Evolutionary conservation across 2,797 vertebrate genomes (phyloP).

Genomic region (Malurus splendens): DNA sequence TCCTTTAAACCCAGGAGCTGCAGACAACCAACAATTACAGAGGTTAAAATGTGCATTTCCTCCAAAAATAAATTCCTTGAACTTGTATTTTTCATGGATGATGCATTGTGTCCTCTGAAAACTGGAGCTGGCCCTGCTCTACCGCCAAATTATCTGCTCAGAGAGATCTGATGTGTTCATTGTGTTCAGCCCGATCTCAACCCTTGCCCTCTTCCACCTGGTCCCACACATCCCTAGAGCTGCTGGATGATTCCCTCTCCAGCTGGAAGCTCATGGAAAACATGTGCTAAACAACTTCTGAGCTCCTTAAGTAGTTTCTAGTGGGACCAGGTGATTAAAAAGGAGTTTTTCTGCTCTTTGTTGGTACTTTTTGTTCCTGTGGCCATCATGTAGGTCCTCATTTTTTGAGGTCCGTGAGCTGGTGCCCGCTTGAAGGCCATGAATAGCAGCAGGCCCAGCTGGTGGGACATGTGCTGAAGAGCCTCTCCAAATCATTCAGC

Average conservation of each 20-base stretch:
- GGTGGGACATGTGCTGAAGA: background rate
- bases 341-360: background rate
- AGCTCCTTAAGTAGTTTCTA: background rate
- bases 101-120: background rate
- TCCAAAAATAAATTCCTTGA: background rate
- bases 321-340: background rate
- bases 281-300: background rate
- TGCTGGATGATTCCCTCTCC: background rate
- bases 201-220: background rate
- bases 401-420: background rate
- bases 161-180: background rate
- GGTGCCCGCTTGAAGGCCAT: background rate
- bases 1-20: background rate
- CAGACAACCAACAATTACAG: rapidly evolving
- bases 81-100: background rate
- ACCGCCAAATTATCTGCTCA: rapidly evolving
- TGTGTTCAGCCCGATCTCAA: background rate
- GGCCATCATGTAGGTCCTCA: rapidly evolving
- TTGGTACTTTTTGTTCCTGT: background rate
- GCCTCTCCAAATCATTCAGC: background rate
- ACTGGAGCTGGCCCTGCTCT: rapidly evolving
- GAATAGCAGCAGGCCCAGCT: background rate
- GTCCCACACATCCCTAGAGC: background rate
- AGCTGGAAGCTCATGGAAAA: background rate
- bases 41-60: background rate